Evolutionary conservation across 2,888 invertebrate genomes (phyloP).

Genomic region (Lepas anatifera): DNA sequence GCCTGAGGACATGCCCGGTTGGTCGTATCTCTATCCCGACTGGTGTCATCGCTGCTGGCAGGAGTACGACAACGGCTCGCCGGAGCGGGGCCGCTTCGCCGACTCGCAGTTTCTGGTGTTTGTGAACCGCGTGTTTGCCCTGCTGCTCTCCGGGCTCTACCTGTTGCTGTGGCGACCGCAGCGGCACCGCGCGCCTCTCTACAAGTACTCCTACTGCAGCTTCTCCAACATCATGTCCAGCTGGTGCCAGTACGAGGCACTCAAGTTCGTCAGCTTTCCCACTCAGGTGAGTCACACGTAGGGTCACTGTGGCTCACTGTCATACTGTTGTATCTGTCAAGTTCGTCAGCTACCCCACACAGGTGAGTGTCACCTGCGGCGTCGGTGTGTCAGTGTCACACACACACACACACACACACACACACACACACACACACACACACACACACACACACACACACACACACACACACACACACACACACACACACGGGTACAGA

Average conservation of each 20-base stretch:
- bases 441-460: too few relatives aligned
- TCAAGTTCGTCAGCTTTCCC: slow-evolving; percentile 96
- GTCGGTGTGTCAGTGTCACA: too few relatives aligned
- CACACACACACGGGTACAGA: too few relatives aligned
- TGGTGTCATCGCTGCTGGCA: slow-evolving; percentile 37
- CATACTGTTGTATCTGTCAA: too few relatives aligned
- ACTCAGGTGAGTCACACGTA: slow-evolving; percentile 59
- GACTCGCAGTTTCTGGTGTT: slow-evolving; percentile 97
- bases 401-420: too few relatives aligned
- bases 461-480: too few relatives aligned
- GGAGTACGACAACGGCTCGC: slow-evolving; percentile 50
- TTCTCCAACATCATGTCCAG: slow-evolving; percentile 96
- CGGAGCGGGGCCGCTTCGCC: slow-evolving; percentile 56
- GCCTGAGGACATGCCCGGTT: too few relatives aligned
- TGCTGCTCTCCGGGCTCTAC: slow-evolving; percentile 54
- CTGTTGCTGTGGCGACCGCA: slow-evolving; percentile 40
- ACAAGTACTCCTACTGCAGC: slow-evolving; percentile 90
- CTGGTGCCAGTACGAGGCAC: slow-evolving; percentile 99
- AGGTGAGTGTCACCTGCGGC: too few relatives aligned
- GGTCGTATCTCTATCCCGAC: too few relatives aligned
- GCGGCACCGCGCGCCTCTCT: slow-evolving; percentile 70
- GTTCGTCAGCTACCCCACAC: too few relatives aligned
- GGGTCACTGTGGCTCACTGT: too few relatives aligned
- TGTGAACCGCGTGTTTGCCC: slow-evolving; percentile 80
- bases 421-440: too few relatives aligned